Evolutionary conservation across 1,140 invertebrate genomes (phyloP), one percentile per base, ranked within the genome.

Genomic region (Drosophila burlai): DNA sequence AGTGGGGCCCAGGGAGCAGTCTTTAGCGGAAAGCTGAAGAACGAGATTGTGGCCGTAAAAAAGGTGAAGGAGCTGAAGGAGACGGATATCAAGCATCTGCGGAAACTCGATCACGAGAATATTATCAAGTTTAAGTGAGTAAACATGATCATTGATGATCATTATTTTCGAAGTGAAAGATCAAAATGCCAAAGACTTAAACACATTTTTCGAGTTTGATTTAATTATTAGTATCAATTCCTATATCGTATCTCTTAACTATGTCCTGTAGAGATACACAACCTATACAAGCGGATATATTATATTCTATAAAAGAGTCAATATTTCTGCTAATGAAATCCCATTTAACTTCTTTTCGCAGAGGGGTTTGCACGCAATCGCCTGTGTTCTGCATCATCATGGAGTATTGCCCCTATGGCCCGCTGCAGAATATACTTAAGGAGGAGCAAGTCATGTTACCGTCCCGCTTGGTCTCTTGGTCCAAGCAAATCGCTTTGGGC

Each of bases 321-420:
- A 16, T 49, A 26, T 26, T 26, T 49, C 15, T n/a, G 9, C 26
- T n/a, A 50, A 50, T 50, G 9, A 50, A 24, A 38, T 9, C 15
- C 38, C 10, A 6, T 2, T 59, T 11, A 47, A 46, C 29, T 55
- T 60, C 4, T 7, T 34, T 60, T 71, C 47, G 6, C 93, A 97
- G 97, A 87, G 99, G 98, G 46, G 97, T 99, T 8, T 99, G 98
- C 92, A 98, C 97, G 1, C 96, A 98, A 91, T 95, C 97, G n/a
- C 98, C 98, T 4, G 97, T 96, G 85, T 99, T 97, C 92, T 99
- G 98, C 93, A 97, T 99, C 80, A 96, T 99, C 21, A 99, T 99
- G 99, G 99, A 99, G 93, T 99, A 96, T 93, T 99, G 99, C 93
- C 97, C 98, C 4, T 97, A 97, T 92, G 99, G 99, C 13, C 97